phyloP scores from a whole-genome alignment of 2,113 vertebrate species.

The Pachycephala philippinensis region DNA sequence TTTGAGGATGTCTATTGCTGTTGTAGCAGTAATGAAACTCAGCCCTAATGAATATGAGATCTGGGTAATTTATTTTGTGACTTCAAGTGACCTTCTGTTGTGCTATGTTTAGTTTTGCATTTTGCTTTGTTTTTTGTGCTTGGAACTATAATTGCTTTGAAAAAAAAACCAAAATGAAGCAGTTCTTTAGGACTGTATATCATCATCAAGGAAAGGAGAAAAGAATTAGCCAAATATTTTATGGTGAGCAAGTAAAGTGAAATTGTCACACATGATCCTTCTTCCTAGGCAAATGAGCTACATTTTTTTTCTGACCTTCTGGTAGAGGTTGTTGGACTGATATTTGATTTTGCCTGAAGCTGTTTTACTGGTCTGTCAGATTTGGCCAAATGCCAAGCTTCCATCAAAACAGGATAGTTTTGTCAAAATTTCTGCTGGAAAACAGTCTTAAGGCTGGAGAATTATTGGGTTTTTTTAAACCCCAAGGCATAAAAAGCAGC shows the following conservation, averaged over 20 bases:
- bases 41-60: neutral
- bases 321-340: neutral
- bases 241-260: neutral
- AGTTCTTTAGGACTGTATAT: neutral
- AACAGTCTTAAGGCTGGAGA: neutral
- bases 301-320: neutral
- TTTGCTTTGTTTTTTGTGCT: neutral
- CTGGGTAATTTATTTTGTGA: neutral
- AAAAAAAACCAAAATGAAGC: neutral
- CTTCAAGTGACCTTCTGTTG: neutral
- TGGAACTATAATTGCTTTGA: neutral
- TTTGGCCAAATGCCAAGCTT: neutral
- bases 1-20: neutral
- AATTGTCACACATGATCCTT: neutral
- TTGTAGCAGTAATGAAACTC: neutral
- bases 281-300: neutral
- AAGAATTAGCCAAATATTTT: neutral
- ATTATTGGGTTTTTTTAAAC: neutral
- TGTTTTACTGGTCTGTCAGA: neutral
- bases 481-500: neutral
- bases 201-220: neutral
- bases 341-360: neutral
- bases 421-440: neutral
- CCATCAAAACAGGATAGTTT: neutral
- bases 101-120: neutral